Conservation (phyloP, 2,888 invertebrate genomes). For the Venusia cambrica region DNA sequence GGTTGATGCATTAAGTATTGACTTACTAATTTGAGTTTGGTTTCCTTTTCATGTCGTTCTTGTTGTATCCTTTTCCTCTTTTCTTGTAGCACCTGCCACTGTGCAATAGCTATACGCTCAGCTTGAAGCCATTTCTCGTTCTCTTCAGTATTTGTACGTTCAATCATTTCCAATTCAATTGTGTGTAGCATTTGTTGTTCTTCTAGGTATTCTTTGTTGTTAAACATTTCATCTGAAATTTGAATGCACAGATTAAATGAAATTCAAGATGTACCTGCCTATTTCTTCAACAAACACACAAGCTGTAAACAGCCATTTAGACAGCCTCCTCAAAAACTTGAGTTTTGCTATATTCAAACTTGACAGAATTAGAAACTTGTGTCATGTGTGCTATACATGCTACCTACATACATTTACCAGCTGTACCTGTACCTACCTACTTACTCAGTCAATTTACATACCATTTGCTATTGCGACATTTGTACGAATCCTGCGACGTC, state of each 20-base stretch:
- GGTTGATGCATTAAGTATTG: too few relatives aligned
- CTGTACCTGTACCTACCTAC: too few relatives aligned
- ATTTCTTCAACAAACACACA: too few relatives aligned
- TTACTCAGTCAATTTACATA: too few relatives aligned
- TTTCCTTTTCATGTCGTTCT: conserved; percentile 82
- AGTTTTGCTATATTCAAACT: too few relatives aligned
- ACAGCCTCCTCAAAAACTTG: too few relatives aligned
- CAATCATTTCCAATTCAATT: conserved; percentile 77
- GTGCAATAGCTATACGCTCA: conserved; percentile 83
- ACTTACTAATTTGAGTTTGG: conserved; percentile 69
- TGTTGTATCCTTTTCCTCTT: conserved; percentile 78
- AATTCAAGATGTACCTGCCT: too few relatives aligned
- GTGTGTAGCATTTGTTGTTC: conserved; percentile 70
- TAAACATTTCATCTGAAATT: conserved; percentile 23
- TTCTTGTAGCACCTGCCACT: conserved; percentile 83
- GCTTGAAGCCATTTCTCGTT: conserved; percentile 85
- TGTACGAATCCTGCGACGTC: conserved; percentile 85
- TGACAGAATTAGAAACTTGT: too few relatives aligned
- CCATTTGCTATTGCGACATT: conserved; percentile 81
- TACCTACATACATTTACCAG: too few relatives aligned
- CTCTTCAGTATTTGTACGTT: conserved; percentile 73
- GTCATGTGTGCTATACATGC: too few relatives aligned
- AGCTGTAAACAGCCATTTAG: too few relatives aligned
- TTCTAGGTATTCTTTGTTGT: conserved; percentile 27
- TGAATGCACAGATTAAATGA: too few relatives aligned